These are phyloP conservation scores for Proctacanthus coquilletti DNA, from an alignment of 1,140 invertebrate species.

Conservation along the genomic window DNA sequence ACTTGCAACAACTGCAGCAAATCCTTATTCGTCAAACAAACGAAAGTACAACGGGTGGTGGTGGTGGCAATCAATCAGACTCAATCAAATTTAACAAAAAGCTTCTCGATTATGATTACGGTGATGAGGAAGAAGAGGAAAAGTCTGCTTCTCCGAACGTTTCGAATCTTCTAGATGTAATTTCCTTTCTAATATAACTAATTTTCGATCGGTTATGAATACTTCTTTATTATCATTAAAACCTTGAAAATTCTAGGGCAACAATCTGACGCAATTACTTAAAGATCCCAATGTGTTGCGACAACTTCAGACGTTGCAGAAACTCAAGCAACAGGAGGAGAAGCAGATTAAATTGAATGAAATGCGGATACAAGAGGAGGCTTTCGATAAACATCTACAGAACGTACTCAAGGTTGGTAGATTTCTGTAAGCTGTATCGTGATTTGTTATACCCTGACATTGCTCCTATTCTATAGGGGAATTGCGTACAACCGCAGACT, in stretches of 20 bases:
- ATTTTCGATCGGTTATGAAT: constrained; percentile 3
- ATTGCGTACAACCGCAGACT: too few relatives aligned
- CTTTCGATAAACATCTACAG: constrained; percentile 63
- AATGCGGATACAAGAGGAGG: constrained; percentile 59
- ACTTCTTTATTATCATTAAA: background rate
- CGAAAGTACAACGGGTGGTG: constrained; percentile 13
- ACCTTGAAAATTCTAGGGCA: constrained; percentile 15
- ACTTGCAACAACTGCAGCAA: constrained; percentile 43
- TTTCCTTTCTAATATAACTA: background rate
- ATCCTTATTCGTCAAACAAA: constrained; percentile 35
- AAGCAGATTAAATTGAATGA: constrained; percentile 52
- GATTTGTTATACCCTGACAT: too few relatives aligned
- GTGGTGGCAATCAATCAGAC: constrained; percentile 11
- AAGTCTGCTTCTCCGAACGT: constrained; percentile 25
- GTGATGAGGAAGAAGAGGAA: constrained; percentile 63
- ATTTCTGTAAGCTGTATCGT: too few relatives aligned
- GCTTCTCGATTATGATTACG: constrained; percentile 71
- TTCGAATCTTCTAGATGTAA: constrained; percentile 4
- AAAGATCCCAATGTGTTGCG: constrained; percentile 50
- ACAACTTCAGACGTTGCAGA: constrained; percentile 38
- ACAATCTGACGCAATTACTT: constrained; percentile 32
- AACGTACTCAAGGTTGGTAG: constrained; percentile 25
- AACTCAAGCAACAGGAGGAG: constrained; percentile 47
- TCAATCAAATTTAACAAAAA: constrained; percentile 57
- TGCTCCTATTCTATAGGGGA: too few relatives aligned